Percentiles rank a stretch among this genome's conserved stretches.
These are phyloP conservation scores for Sabatieria punctata DNA, from an alignment of 2,888 invertebrate species.

Conservation along the genomic window DNA sequence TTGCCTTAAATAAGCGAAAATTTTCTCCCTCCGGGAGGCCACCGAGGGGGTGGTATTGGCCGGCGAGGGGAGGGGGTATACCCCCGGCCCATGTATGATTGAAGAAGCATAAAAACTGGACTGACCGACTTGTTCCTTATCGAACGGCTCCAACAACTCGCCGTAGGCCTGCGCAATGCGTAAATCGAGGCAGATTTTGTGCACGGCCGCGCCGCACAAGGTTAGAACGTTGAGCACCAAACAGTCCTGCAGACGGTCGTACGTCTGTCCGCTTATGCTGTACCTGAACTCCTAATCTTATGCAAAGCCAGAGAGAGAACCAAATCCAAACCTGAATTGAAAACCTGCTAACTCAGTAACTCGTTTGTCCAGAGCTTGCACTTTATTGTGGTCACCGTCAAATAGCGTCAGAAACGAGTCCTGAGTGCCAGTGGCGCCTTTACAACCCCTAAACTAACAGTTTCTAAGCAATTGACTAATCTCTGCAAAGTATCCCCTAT, in stretches of 20 bases:
- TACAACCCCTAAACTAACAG: conserved; percentile 94
- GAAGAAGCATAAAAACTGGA: too few species aligned
- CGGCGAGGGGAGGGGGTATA: too few species aligned
- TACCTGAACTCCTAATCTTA: too few species aligned
- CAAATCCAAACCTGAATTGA: too few species aligned
- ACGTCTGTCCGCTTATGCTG: conserved; percentile 85
- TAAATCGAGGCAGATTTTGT: conserved; percentile 83
- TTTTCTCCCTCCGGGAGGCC: too few species aligned
- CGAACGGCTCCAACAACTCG: conserved; percentile 94
- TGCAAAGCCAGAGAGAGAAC: background rate
- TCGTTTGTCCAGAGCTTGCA: background rate
- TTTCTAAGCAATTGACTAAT: too few species aligned
- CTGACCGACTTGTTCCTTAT: conserved; percentile 38
- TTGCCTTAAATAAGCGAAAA: too few species aligned
- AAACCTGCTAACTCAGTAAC: background rate
- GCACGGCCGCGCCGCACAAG: conserved; percentile 67
- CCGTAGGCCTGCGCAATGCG: conserved; percentile 50
- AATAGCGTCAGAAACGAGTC: conserved; percentile 88
- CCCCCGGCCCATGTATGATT: too few species aligned
- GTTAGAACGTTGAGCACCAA: conserved; percentile 58
- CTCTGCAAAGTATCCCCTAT: too few species aligned
- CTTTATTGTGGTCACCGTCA: conserved; percentile 59
- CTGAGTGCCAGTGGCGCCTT: conserved; percentile 97
- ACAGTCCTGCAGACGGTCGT: conserved; percentile 76
- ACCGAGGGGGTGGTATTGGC: too few species aligned